Conservation (phyloP, 2,113 vertebrate species). For the Bubalus kerabau region DNA sequence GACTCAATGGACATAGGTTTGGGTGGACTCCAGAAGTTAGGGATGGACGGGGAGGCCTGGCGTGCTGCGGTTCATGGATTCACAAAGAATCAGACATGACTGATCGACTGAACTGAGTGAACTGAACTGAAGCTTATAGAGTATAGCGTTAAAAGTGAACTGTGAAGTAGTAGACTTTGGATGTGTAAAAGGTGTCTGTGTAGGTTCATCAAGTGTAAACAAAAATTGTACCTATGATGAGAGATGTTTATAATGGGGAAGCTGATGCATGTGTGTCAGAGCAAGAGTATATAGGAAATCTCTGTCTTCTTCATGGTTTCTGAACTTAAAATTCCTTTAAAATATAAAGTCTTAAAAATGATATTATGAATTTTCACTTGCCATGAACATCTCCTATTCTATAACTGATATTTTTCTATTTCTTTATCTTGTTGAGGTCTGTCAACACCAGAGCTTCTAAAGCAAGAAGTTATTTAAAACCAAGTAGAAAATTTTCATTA, state of each 20-base stretch:
- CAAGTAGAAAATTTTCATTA: background rate
- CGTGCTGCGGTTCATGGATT: background rate
- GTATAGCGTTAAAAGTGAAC: background rate
- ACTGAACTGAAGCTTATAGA: background rate
- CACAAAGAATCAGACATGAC: accelerated
- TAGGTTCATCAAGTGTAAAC: background rate
- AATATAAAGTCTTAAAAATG: background rate
- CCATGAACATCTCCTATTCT: background rate
- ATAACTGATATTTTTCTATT: background rate
- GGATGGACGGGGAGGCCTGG: background rate
- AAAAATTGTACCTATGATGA: background rate
- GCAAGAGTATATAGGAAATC: background rate
- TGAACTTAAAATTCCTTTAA: background rate
- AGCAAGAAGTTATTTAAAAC: background rate
- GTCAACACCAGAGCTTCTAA: background rate
- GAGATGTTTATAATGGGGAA: background rate
- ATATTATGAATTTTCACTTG: background rate
- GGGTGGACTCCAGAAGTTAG: background rate
- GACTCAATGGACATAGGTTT: background rate
- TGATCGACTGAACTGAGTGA: background rate
- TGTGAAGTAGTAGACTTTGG: background rate
- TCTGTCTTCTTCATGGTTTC: background rate
- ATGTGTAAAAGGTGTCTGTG: too few relatives aligned
- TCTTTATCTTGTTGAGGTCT: background rate
- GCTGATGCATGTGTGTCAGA: background rate